Conservation (phyloP, 2,888 invertebrate genomes). For the Cyaniris semiargus region DNA sequence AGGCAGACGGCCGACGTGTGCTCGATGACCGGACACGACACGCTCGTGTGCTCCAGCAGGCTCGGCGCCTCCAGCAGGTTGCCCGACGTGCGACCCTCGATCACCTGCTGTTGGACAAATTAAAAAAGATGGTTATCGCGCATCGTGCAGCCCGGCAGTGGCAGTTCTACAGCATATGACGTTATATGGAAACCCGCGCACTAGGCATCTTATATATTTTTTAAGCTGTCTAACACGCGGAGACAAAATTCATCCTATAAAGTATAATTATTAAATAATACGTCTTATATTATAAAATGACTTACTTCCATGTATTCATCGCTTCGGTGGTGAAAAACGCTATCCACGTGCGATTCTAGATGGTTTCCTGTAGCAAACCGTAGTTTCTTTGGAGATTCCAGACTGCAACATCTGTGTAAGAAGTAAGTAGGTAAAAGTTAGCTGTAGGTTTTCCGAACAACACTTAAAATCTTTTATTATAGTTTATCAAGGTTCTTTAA, state of each 20-base stretch:
- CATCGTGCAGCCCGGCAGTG: too few species aligned
- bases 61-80: slow-evolving; percentile 73
- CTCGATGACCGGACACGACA: slow-evolving; percentile 88
- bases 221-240: too few species aligned
- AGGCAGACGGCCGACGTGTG: slow-evolving; percentile 60
- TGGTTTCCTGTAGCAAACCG: slow-evolving; percentile 88
- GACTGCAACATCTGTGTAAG: slow-evolving; percentile 84
- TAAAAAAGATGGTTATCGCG: too few species aligned
- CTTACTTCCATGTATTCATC: slow-evolving; percentile 77
- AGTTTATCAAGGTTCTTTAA: too few species aligned
- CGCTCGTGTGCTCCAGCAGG: slow-evolving; percentile 78
- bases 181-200: too few species aligned
- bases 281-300: not conserved
- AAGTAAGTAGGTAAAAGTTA: slow-evolving; percentile 18
- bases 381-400: slow-evolving; percentile 91
- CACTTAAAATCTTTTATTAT: too few species aligned
- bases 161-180: too few species aligned
- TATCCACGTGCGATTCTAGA: slow-evolving; percentile 79
- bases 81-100: slow-evolving; percentile 79
- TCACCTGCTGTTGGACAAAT: slow-evolving; percentile 63
- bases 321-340: slow-evolving; percentile 73
- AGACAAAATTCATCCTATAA: too few species aligned
- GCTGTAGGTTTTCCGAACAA: too few species aligned
- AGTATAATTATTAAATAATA: too few species aligned
- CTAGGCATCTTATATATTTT: too few species aligned